Evolutionary conservation across 2,797 vertebrate species (phyloP), one percentile per base, ranked within the genome.

Genomic region (Furcifer pardalis): DNA sequence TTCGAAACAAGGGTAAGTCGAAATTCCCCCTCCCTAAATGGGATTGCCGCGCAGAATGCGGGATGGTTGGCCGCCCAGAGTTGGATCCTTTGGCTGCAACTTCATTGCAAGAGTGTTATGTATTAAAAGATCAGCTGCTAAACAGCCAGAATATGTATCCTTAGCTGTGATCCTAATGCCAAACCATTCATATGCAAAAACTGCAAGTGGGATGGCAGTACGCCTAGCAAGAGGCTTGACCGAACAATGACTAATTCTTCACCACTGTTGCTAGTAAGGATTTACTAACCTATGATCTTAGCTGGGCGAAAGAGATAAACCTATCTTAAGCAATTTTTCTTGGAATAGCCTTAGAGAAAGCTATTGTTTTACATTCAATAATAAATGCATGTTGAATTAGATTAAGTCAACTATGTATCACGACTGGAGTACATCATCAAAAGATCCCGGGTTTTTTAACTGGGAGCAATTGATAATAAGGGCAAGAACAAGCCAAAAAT

Each of bases 81-180:
- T 81, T 92, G 85, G 91, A 93, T 94, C 74, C 84, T 86, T 90
- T 90, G 87, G 82, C 88, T 90, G 91, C 62, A 89, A 88, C 30
- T 89, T 94, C 49, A 94, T 77, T 92, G 86, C 85, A 86, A 81
- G 93, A 93, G 85, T 79, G 89, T 17, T 42, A 90, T 85, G 79
- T 89, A 71, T 79, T 79, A 86, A 87, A 90, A 91, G 79, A 93
- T 92, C 87, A 84, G 83, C 79, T 90, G 77, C 77, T 90, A 90
- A 90, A 95, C 86, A 93, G 86, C 88, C 88, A 91, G 62, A 94
- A 89, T 91, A 94, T 92, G 93, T n/a, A 82, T 88, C 93, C 91
- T 46, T 79, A 92, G 89, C 91, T 87, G 77, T 42, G 82, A 84
- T 89, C 68, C 56, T 46, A 32, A 65, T 86, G 85, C 90, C 90